Base-by-base conservation (phyloP, 1,140 invertebrate species). In the Pseudomyrmex gracilis region DNA sequence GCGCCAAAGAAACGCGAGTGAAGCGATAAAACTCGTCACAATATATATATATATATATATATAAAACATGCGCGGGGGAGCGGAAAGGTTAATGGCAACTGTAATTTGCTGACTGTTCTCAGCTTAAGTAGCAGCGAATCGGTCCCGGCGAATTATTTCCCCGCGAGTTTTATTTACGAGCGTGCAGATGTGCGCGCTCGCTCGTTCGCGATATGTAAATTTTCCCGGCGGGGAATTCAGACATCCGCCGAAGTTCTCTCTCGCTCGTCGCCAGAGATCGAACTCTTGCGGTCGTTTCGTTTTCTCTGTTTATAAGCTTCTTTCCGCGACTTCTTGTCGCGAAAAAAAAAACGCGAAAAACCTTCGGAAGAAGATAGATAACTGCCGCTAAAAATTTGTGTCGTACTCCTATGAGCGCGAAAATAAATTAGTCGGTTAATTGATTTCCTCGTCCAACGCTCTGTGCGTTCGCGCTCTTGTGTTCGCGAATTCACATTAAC, bases 101-200 rank as follows among this genome's bases (percentile, higher is more conserved):
- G 80, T 82, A 66, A 73, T 85, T 85, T 61, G 55, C 70, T 51
- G 57, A 70, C 66, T 83, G 49, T 78, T 78, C 70, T 76, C 34
- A 45, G 17, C 43, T 70, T 85, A 82, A 74, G 61, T 49, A 73
- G 74, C 51, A 17, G 74, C 64, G 63, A 66, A 66, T 76, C 60
- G 45, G 34, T 34, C 22, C 9, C 13, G 51, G 7, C 43, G 43
- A 78, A 78, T 78, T 78, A 78, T 47, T 78, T 34, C 5, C 15
- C 20, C 43, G 15, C 12, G 53, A 60, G 34, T 80, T 80, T 80
- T 80, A 80, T 80, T 80, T 80, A 80, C 66, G 76, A 51, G 43
- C 76, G 12, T 24, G 15, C 7, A 34, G 4, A 34, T 34, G 34
- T 5, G 34, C 34, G 34, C 34, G 34, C 34, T 34, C 53, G 34